Evolutionary conservation across 2,113 vertebrate species (phyloP).

Genomic region (Hippocampus mohnikei): DNA sequence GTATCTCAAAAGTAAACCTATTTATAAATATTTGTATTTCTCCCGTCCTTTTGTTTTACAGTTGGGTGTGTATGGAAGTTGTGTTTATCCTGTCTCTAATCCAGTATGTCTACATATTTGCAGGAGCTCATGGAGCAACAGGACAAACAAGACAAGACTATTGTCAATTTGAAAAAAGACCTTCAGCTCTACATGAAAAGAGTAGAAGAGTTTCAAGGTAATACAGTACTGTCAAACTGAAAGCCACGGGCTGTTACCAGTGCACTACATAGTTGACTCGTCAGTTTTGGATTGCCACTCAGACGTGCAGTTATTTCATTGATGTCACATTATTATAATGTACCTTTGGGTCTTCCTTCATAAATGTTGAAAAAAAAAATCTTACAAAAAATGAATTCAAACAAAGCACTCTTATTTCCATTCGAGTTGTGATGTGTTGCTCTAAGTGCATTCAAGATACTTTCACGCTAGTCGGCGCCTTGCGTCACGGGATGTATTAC

Average conservation of each 20-base stretch:
- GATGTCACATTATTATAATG: too few species aligned
- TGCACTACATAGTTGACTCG: neutral
- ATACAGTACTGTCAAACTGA: conserved; percentile 8
- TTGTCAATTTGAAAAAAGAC: conserved; percentile 91
- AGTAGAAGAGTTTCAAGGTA: conserved; percentile 89
- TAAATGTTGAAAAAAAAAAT: too few species aligned
- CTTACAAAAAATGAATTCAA: too few species aligned
- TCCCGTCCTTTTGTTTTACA: neutral
- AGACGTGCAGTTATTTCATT: neutral
- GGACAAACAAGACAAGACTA: conserved; percentile 89
- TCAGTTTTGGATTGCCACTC: neutral
- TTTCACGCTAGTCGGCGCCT: too few species aligned
- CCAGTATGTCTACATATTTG: conserved; percentile 8
- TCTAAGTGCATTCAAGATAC: too few species aligned
- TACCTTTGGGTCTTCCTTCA: too few species aligned
- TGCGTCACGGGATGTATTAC: too few species aligned
- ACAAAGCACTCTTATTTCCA: too few species aligned
- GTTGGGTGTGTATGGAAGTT: neutral
- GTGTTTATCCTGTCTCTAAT: neutral
- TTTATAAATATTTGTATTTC: neutral
- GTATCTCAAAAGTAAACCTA: neutral
- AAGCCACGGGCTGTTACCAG: neutral
- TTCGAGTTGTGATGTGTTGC: too few species aligned
- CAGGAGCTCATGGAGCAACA: conserved; percentile 91
- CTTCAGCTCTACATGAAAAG: conserved; percentile 87